These are phyloP conservation scores for Laterallus jamaicensis DNA, from an alignment of 2,113 vertebrate species.

Conservation along the genomic window DNA sequence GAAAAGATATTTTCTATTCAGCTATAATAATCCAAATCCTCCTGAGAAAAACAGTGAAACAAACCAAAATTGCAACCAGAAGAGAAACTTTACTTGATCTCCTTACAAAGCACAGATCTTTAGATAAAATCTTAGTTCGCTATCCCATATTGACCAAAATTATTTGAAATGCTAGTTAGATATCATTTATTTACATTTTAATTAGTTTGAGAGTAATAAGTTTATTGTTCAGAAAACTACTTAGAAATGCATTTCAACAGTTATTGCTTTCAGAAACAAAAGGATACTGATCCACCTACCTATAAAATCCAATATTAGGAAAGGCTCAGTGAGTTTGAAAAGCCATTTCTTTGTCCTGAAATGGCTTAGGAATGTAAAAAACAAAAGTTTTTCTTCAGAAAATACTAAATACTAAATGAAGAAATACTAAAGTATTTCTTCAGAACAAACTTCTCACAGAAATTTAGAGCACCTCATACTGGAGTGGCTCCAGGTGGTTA, in stretches of 20 bases:
- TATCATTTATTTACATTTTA: neutral
- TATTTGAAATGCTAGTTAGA: neutral
- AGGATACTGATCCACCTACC: neutral
- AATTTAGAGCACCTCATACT: neutral
- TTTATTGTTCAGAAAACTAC: neutral
- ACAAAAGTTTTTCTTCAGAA: neutral
- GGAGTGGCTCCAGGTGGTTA: neutral
- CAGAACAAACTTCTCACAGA: neutral
- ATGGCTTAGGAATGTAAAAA: neutral
- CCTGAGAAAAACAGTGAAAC: neutral
- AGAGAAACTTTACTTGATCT: neutral
- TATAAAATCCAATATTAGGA: slow-evolving; percentile 17
- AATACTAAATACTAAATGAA: too few species aligned
- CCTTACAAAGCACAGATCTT: neutral
- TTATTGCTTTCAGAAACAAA: neutral
- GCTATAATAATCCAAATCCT: neutral
- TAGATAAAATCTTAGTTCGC: neutral
- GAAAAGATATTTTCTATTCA: neutral
- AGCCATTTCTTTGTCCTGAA: slow-evolving; percentile 6
- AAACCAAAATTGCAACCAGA: neutral
- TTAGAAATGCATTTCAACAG: neutral
- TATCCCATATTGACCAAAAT: neutral
- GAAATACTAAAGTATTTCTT: neutral
- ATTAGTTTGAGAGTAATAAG: neutral
- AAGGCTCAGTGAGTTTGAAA: neutral